phyloP scores from a whole-genome alignment of 2,888 invertebrate species.

The Drosophila monieri region DNA sequence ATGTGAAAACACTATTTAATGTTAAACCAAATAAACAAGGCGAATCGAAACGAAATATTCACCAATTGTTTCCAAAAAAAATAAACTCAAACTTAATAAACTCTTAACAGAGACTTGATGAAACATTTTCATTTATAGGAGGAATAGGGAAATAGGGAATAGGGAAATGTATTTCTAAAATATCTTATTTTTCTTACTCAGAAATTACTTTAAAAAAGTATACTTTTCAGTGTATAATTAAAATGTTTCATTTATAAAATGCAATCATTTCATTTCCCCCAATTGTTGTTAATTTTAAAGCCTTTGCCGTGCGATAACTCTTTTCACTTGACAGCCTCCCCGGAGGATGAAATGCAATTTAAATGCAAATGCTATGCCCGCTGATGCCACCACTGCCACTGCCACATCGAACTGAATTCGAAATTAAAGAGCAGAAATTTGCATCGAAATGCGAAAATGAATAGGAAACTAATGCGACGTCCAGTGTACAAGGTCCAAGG shows the following conservation, averaged over 20 bases:
- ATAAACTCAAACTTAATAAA: slow-evolving; percentile 22
- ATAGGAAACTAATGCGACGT: slow-evolving; percentile 65
- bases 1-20: slow-evolving; percentile 18
- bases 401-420: slow-evolving; percentile 61
- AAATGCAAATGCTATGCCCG: slow-evolving; percentile 64
- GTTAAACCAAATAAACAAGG: slow-evolving; percentile 19
- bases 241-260: neutral
- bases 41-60: neutral
- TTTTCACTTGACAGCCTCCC: neutral
- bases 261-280: slow-evolving; percentile 22
- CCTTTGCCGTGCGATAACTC: neutral
- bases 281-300: slow-evolving; percentile 39
- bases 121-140: neutral
- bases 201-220: too few relatives aligned
- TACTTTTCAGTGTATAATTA: slow-evolving; percentile 2
- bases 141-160: too few relatives aligned
- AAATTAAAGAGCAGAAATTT: slow-evolving; percentile 71
- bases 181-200: too few relatives aligned
- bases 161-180: too few relatives aligned
- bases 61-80: slow-evolving; percentile 3
- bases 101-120: neutral
- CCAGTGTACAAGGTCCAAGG: slow-evolving; percentile 43
- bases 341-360: slow-evolving; percentile 61
- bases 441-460: slow-evolving; percentile 66
- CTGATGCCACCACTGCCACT: slow-evolving; percentile 5